Evolutionary conservation across 2,888 invertebrate genomes (phyloP).

Genomic region (Diogma glabrata): DNA sequence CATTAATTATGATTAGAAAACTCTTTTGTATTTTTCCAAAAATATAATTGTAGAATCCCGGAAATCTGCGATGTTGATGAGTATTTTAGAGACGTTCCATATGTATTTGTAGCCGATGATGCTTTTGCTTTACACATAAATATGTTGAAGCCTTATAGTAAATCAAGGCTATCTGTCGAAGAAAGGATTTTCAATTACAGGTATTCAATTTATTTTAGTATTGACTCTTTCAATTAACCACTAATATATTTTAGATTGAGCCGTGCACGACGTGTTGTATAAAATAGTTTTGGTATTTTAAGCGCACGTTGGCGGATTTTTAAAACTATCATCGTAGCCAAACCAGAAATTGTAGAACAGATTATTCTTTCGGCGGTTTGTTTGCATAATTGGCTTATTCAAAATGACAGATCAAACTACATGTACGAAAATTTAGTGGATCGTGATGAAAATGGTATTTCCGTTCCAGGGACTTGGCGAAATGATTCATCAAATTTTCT

Average conservation of each 20-base stretch:
- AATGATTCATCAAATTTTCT: not conserved
- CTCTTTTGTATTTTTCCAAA: too few relatives aligned
- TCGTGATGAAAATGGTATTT: not conserved
- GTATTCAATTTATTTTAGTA: too few relatives aligned
- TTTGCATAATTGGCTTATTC: not conserved
- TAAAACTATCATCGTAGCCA: not conserved
- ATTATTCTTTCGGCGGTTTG: not conserved
- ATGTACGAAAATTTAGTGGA: not conserved
- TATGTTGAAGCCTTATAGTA: constrained; percentile 4
- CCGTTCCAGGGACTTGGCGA: not conserved
- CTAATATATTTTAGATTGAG: too few relatives aligned
- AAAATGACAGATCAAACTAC: not conserved
- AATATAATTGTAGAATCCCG: not conserved
- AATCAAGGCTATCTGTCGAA: not conserved
- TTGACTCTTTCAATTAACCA: too few relatives aligned
- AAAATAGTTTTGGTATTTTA: not conserved
- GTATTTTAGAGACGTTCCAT: not conserved
- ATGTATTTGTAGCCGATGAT: constrained; percentile 7
- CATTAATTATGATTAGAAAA: too few relatives aligned
- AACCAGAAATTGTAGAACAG: not conserved
- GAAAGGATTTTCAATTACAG: not conserved
- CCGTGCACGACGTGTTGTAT: not conserved
- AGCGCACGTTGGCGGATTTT: not conserved
- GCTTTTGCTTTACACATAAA: not conserved
- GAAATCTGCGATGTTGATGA: not conserved